Evolutionary conservation across 2,113 vertebrate genomes (phyloP).

Genomic region (Oreocharis arfaki): DNA sequence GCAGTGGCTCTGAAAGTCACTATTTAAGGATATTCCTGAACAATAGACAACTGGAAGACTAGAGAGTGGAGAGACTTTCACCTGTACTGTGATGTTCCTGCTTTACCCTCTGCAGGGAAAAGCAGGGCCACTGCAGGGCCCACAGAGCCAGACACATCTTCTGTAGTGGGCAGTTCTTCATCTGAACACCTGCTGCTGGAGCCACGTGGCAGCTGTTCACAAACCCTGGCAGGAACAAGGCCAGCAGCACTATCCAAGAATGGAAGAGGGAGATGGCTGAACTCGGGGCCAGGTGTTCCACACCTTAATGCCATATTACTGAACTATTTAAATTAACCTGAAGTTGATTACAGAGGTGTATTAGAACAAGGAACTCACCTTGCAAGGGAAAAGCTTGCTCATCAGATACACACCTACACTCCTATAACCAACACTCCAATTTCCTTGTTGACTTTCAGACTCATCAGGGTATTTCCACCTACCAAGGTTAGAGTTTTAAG

Average conservation of each 20-base stretch:
- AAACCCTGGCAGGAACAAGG: not conserved
- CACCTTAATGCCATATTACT: not conserved
- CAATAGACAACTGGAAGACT: fast-evolving
- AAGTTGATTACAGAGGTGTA: not conserved
- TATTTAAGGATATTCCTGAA: not conserved
- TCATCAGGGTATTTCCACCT: not conserved
- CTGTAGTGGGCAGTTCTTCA: not conserved
- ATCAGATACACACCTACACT: not conserved
- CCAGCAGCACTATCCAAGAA: not conserved
- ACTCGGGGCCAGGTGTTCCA: not conserved
- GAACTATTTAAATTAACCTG: not conserved
- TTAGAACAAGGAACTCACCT: not conserved
- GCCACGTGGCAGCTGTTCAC: not conserved
- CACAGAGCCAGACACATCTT: not conserved
- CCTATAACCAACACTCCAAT: not conserved
- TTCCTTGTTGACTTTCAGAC: not conserved
- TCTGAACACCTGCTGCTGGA: not conserved
- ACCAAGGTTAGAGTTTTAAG: not conserved
- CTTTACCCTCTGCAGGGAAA: not conserved
- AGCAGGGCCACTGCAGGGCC: not conserved
- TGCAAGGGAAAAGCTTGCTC: not conserved
- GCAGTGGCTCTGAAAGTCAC: not conserved
- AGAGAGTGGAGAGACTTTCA: not conserved
- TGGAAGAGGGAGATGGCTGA: not conserved
- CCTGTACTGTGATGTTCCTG: not conserved